Evolutionary conservation across 2,797 vertebrate species (phyloP).

Genomic region (Spondyliosoma cantharus): DNA sequence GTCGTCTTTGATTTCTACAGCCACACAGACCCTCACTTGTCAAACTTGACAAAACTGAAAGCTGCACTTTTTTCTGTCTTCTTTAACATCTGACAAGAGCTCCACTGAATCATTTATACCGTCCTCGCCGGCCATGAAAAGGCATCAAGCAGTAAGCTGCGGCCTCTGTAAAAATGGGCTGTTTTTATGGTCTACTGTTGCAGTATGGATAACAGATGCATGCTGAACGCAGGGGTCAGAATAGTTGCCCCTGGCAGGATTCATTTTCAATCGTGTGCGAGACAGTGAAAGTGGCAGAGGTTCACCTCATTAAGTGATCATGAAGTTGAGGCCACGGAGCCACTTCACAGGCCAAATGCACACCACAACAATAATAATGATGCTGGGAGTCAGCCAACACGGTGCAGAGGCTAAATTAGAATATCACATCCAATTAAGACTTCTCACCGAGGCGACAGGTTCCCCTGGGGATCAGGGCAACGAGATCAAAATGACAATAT

Average conservation of each 20-base stretch:
- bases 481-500: constrained; percentile 38
- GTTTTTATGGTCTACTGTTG: background rate
- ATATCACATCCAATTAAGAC: constrained; percentile 72
- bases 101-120: background rate
- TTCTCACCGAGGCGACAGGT: constrained; percentile 31
- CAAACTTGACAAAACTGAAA: background rate
- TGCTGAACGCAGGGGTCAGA: constrained; percentile 7
- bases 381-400: constrained; percentile 38
- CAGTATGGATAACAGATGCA: background rate
- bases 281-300: constrained; percentile 31
- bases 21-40: background rate
- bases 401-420: constrained; percentile 56
- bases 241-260: background rate
- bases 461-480: constrained; percentile 12
- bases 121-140: background rate
- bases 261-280: constrained; percentile 28
- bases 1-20: background rate
- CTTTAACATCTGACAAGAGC: background rate
- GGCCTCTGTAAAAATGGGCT: background rate
- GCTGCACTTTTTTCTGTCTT: background rate
- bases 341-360: constrained; percentile 25
- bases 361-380: constrained; percentile 26
- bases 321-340: constrained; percentile 25
- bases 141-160: background rate
- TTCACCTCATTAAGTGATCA: constrained; percentile 47